Percentiles rank a stretch among this genome's conserved stretches.
Conservation (phyloP, 2,113 vertebrate species). For the Nyctibius bracteatus region DNA sequence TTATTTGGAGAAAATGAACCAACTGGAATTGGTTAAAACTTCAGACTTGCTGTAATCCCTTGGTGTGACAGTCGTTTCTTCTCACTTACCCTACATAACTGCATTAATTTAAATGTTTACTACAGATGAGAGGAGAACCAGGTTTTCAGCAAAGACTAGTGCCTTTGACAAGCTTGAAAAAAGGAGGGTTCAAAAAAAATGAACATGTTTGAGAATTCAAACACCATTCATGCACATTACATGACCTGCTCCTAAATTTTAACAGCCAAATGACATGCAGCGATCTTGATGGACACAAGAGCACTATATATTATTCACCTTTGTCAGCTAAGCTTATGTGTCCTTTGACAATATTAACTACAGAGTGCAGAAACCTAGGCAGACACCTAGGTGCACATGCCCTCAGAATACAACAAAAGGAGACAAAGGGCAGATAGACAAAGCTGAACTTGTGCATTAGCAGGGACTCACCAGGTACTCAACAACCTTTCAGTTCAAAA, state of each 20-base stretch:
- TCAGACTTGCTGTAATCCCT: not conserved
- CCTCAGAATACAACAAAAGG: not conserved
- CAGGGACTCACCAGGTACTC: not conserved
- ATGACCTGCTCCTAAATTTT: not conserved
- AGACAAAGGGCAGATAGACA: not conserved
- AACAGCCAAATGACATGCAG: conserved; percentile 4
- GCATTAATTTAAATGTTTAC: conserved; percentile 9
- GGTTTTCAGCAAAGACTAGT: not conserved
- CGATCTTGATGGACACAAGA: not conserved
- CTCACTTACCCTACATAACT: conserved; percentile 5
- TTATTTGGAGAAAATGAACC: conserved; percentile 13
- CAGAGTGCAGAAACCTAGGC: not conserved
- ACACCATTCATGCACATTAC: not conserved
- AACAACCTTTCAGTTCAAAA: not conserved
- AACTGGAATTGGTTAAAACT: conserved; percentile 1
- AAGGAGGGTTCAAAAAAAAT: not conserved
- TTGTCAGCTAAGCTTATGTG: not conserved
- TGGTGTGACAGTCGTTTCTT: not conserved
- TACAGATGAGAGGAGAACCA: not conserved
- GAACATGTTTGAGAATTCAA: not conserved
- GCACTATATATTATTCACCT: not conserved
- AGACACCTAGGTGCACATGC: not conserved
- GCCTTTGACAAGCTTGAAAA: not conserved
- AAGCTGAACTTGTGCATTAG: not conserved
- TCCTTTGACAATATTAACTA: not conserved